Evolutionary conservation across 2,113 vertebrate species (phyloP).

Genomic region (Sphyrna mokarran): DNA sequence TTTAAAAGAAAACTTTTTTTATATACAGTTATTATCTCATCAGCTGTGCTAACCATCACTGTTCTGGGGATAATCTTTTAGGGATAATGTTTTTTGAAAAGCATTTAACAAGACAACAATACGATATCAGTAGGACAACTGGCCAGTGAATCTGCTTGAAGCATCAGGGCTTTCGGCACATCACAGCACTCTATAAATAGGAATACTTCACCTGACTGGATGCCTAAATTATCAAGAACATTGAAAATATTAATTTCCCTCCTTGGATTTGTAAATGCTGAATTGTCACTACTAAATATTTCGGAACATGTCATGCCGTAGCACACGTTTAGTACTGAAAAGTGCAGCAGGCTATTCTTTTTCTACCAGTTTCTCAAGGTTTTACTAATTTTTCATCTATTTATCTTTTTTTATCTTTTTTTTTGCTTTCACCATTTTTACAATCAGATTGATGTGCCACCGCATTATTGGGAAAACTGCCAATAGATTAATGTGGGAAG

Average conservation of each 20-base stretch:
- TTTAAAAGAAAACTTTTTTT: not conserved
- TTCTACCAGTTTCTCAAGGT: not conserved
- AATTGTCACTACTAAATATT: not conserved
- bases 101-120: not conserved
- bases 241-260: not conserved
- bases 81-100: constrained; percentile 17
- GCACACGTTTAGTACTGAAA: not conserved
- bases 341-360: not conserved
- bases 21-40: not conserved
- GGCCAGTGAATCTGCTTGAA: not conserved
- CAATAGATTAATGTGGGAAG: not conserved
- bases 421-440: not conserved
- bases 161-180: not conserved
- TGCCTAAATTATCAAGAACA: constrained; percentile 15
- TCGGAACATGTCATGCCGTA: not conserved
- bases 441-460: too few relatives aligned
- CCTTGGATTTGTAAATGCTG: not conserved
- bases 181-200: not conserved
- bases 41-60: not conserved
- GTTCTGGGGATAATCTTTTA: not conserved
- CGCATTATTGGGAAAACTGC: not conserved
- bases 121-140: not conserved
- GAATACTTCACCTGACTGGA: not conserved
- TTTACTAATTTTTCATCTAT: not conserved
- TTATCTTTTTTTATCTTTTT: not conserved